A percentile compares a stretch with the other conserved stretches of the same genome.
phyloP scores from a whole-genome alignment of 2,797 vertebrate genomes.

The Pangasius macronema region DNA sequence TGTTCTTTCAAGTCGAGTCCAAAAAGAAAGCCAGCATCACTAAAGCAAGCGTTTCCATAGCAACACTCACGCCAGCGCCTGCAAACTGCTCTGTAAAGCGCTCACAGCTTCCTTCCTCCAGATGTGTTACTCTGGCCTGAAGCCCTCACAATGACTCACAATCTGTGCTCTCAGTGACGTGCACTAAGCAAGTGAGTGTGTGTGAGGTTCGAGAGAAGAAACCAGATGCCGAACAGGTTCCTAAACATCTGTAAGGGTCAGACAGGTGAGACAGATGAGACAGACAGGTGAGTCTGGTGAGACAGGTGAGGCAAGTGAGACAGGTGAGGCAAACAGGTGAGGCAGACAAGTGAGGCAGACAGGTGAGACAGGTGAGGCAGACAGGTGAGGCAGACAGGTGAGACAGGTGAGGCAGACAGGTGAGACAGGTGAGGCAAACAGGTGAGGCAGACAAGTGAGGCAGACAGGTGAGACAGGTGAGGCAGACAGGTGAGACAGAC shows the following conservation, averaged over 20 bases:
- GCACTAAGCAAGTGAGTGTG: not conserved
- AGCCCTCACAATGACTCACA: not conserved
- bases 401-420: no score
- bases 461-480: not conserved
- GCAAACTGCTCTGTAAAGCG: not conserved
- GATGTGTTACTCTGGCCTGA: conserved; percentile 4
- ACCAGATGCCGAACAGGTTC: not conserved
- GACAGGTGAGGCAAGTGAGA: not conserved
- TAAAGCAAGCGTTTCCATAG: conserved; percentile 4
- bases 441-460: not conserved
- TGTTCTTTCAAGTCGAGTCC: not conserved
- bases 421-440: no score
- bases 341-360: not conserved
- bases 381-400: no score
- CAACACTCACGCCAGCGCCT: not conserved
- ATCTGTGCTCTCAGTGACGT: not conserved
- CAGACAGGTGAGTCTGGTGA: not conserved
- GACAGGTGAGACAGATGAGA: not conserved
- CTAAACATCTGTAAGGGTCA: not conserved
- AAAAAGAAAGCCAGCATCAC: not conserved
- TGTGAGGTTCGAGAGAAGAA: not conserved
- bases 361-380: not conserved
- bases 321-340: not conserved
- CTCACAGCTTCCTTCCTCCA: not conserved
- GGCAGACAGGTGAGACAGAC: not conserved